A percentile compares a stretch with the other conserved stretches of the same genome.
Evolutionary conservation across 2,113 vertebrate genomes (phyloP).

Genomic region (Myrmecobius fasciatus): DNA sequence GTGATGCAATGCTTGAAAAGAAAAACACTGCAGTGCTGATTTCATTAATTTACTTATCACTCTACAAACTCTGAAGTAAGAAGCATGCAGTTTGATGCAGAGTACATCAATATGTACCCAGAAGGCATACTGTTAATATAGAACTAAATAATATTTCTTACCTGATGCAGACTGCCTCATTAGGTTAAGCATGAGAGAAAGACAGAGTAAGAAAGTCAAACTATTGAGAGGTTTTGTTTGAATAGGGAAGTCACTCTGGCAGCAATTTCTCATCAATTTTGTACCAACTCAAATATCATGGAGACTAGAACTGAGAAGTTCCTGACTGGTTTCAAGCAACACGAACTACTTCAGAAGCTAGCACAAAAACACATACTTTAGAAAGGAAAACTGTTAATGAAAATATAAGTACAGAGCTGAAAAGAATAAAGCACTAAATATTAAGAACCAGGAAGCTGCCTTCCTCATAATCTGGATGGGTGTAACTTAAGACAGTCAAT

Average conservation of each 20-base stretch:
- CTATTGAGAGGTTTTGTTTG: constrained; percentile 74
- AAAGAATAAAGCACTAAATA: constrained; percentile 62
- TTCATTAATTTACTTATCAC: background rate
- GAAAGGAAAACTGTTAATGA: constrained; percentile 56
- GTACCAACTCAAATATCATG: constrained; percentile 57
- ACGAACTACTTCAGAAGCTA: background rate
- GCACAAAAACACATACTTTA: constrained; percentile 22
- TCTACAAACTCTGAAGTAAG: constrained; percentile 36
- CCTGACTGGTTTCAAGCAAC: constrained; percentile 35
- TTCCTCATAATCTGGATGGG: constrained; percentile 68
- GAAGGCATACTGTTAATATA: background rate
- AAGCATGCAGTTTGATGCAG: background rate
- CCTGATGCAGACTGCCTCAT: constrained; percentile 89
- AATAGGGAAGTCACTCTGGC: constrained; percentile 51
- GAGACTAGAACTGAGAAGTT: constrained; percentile 50
- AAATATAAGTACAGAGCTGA: constrained; percentile 34
- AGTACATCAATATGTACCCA: constrained; percentile 37
- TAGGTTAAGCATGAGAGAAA: constrained; percentile 91
- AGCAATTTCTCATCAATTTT: background rate
- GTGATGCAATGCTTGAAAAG: background rate
- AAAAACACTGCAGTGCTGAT: background rate
- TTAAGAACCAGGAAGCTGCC: constrained; percentile 74
- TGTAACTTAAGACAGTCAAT: constrained; percentile 75
- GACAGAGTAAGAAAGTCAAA: constrained; percentile 81
- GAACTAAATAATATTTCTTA: constrained; percentile 84